Evolutionary conservation across 1,140 invertebrate genomes (phyloP), one percentile per base, ranked within the genome.

Genomic region (Orius insidiosus): DNA sequence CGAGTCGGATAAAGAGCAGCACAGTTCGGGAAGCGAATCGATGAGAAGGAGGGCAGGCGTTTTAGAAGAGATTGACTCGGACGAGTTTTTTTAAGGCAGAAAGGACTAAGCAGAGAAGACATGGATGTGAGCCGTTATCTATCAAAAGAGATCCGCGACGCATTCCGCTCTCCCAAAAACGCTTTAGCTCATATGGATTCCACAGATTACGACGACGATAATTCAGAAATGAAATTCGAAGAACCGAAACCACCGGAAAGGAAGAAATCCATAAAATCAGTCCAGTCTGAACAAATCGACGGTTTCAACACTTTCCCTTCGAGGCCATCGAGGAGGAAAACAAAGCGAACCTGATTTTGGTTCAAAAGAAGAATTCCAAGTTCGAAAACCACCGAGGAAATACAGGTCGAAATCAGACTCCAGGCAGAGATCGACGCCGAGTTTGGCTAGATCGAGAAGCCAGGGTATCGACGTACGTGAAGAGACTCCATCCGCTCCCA

Each of bases 81-180:
- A 88, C 58, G 81, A 86, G 63, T 86, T 85, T 63, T 86, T 85
- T 63, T 86, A 37, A 67, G 81, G 45, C 75, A 78, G 56, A 75
- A 76, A 54, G 81, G 80, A 32, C 76, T 85, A 51, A 84, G 80
- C 49, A 75, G 81, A 52, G 82, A 83, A 58, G 78, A 85, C 60
- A 79, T 83, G 55, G 73, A 80, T 59, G 67, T 83, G 19, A 75
- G 77, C 35, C 70, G 75, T 56, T 81, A 81, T 50, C 68, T 85
- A 37, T 77, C 75, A 35, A 71, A 72, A 41, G 81, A 85, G 62
- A 82, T 86, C 51, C 68, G 78, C 50, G 78, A 84, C 59, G 80
- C 79, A 36, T 80, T 84, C 54, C 70, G 75, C 55, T 53, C 69
- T 4, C 69, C 71, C n/a, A 64, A 63, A 32, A 80, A 78, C 56